Evolutionary conservation across 2,113 vertebrate genomes (phyloP).

Genomic region (Fulica atra): DNA sequence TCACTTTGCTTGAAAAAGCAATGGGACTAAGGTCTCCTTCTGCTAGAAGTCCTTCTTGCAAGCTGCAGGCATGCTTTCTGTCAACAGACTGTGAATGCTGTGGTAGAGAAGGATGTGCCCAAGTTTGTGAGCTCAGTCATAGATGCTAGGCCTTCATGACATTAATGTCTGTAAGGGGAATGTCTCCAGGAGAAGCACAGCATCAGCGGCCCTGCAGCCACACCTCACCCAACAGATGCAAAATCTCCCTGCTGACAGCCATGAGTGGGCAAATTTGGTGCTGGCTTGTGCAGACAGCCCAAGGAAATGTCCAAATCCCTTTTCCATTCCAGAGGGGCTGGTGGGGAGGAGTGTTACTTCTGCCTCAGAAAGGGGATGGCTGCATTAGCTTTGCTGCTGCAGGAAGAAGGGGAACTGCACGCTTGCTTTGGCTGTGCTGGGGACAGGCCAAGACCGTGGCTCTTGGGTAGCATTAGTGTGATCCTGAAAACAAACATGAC

Average conservation of each 20-base stretch:
- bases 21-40: background rate
- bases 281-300: background rate
- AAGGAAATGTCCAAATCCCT: background rate
- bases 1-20: background rate
- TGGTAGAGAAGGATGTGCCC: background rate
- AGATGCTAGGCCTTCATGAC: background rate
- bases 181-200: background rate
- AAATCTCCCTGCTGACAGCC: background rate
- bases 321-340: background rate
- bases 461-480: rapidly evolving
- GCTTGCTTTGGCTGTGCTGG: background rate
- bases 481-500: background rate
- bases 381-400: background rate
- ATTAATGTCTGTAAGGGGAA: background rate
- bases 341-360: background rate
- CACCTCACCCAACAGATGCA: background rate
- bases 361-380: background rate
- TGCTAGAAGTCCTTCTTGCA: background rate
- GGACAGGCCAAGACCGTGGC: background rate
- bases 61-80: background rate
- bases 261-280: background rate
- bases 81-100: background rate
- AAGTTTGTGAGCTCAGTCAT: background rate
- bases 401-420: background rate
- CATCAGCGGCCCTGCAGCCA: background rate